Conservation (phyloP, 2,113 vertebrate genomes). For the Lanius ludovicianus region DNA sequence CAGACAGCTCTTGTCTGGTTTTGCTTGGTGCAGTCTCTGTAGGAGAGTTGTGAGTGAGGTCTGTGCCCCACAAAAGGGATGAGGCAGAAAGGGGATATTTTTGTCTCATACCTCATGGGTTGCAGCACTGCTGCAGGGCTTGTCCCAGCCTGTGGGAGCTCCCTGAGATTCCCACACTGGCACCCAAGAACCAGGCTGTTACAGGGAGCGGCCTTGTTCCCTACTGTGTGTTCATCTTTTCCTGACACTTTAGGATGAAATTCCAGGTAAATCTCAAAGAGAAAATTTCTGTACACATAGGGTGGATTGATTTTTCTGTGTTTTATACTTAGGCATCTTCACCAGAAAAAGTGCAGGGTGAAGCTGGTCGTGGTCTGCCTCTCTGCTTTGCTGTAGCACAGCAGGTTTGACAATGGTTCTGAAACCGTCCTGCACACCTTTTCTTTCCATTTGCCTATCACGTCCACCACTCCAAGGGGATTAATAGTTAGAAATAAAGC, state of each 20-base stretch:
- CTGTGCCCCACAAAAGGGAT: background rate
- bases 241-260: background rate
- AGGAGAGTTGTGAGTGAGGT: rapidly evolving
- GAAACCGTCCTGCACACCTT: background rate
- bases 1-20: background rate
- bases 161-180: rapidly evolving
- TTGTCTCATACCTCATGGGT: rapidly evolving
- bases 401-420: background rate
- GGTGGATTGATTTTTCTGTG: rapidly evolving
- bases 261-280: background rate
- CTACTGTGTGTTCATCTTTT: background rate
- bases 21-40: background rate
- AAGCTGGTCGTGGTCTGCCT: background rate
- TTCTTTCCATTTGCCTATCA: background rate
- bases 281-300: rapidly evolving
- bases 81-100: rapidly evolving
- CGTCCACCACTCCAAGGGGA: rapidly evolving
- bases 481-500: background rate
- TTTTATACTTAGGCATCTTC: rapidly evolving
- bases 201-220: rapidly evolving
- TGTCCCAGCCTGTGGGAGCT: rapidly evolving
- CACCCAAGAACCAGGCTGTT: background rate
- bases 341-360: background rate
- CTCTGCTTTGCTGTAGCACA: rapidly evolving
- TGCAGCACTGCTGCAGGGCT: rapidly evolving